phyloP scores from a whole-genome alignment of 2,113 vertebrate species.

The Chascanopsetta lugubris region DNA sequence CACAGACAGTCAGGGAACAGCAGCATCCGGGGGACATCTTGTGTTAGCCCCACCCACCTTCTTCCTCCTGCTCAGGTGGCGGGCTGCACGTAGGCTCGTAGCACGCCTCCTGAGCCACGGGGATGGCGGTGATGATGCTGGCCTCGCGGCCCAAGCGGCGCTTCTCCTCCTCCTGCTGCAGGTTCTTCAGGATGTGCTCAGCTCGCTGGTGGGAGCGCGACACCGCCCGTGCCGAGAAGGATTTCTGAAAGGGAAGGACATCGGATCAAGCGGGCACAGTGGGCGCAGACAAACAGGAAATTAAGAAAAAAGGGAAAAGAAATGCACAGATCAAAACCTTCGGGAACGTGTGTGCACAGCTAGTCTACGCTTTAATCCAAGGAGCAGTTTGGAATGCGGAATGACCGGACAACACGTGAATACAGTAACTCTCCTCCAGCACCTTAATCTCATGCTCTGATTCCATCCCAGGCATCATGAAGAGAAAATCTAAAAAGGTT shows the following conservation, averaged over 20 bases:
- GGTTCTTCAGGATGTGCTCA: constrained; percentile 97
- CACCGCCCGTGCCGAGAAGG: constrained; percentile 96
- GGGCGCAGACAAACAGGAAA: constrained; percentile 9
- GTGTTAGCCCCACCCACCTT: constrained; percentile 87
- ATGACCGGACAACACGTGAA: constrained; percentile 60
- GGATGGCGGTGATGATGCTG: constrained; percentile 97
- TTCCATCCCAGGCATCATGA: constrained; percentile 36
- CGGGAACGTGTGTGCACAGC: constrained; percentile 42
- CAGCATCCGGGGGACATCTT: neutral
- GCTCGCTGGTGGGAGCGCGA: constrained; percentile 97
- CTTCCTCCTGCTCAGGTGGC: constrained; percentile 94
- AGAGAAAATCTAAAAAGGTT: constrained; percentile 28
- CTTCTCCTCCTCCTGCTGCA: constrained; percentile 98
- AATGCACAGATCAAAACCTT: constrained; percentile 12
- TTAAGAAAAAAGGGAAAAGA: constrained; percentile 7
- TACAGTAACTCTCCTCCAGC: constrained; percentile 74
- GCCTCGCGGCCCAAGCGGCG: constrained; percentile 94
- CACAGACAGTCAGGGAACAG: constrained; percentile 34
- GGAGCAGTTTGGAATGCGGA: constrained; percentile 49
- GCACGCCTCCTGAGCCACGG: constrained; percentile 96
- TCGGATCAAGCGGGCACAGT: constrained; percentile 14
- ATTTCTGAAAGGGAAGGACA: constrained; percentile 85
- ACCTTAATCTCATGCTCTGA: constrained; percentile 49
- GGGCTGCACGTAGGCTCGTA: constrained; percentile 96
- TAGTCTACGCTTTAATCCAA: constrained; percentile 41